These are phyloP conservation scores for Nasonia longicornis DNA, from an alignment of 1,140 invertebrate genomes.

Conservation along the genomic window DNA sequence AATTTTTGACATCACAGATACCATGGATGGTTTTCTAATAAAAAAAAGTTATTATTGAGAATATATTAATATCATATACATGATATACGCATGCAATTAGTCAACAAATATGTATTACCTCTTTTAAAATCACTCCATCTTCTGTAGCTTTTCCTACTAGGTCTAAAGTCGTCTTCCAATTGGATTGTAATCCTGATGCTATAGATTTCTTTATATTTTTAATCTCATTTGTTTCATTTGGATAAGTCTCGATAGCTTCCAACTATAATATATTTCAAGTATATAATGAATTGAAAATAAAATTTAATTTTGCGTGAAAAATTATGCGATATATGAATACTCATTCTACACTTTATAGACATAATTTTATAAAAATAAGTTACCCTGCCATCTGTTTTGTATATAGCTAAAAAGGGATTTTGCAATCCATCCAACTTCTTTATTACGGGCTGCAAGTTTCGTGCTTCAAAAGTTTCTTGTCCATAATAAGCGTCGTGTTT, in stretches of 20 bases:
- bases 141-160: not conserved
- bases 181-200: slow-evolving; percentile 1
- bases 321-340: no score
- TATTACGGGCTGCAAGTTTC: not conserved
- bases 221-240: not conserved
- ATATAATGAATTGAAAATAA: no score
- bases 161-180: not conserved
- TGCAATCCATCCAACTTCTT: not conserved
- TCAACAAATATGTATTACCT: not conserved
- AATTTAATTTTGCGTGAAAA: no score
- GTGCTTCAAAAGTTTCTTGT: not conserved
- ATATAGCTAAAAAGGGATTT: slow-evolving; percentile 4
- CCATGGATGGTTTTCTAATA: not conserved
- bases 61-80: not conserved
- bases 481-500: not conserved
- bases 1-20: not conserved
- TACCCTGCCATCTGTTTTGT: not conserved
- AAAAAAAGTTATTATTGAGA: not conserved
- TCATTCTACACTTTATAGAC: no score
- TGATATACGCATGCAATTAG: not conserved
- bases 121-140: not conserved
- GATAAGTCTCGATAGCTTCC: not conserved
- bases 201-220: slow-evolving; percentile 10
- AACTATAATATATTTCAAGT: not conserved
- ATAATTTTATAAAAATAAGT: not conserved